These are phyloP conservation scores for Ceyx cyanopectus DNA, from an alignment of 2,113 vertebrate species.

Conservation along the genomic window DNA sequence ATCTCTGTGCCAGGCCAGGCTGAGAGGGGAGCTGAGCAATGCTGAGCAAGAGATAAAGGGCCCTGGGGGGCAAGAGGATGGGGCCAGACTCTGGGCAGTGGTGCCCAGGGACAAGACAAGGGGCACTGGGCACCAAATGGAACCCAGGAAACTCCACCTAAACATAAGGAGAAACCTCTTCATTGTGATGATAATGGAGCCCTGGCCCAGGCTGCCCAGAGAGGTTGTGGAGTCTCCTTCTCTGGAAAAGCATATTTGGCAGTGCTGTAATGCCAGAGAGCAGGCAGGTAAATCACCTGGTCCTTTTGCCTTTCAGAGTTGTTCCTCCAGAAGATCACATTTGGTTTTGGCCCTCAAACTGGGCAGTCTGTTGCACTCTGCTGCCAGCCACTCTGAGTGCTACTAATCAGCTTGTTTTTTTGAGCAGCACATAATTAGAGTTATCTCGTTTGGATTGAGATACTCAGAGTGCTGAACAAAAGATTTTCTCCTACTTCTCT, in stretches of 20 bases:
- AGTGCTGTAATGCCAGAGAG: not conserved
- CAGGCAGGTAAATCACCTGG: not conserved
- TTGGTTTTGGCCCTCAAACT: not conserved
- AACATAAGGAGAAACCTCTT: not conserved
- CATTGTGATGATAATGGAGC: not conserved
- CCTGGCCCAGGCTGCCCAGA: not conserved
- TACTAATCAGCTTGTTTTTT: not conserved
- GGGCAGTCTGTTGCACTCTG: not conserved
- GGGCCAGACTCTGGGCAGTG: not conserved
- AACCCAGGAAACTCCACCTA: not conserved
- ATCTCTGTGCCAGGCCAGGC: too few species aligned
- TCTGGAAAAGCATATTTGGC: not conserved
- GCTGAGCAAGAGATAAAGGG: not conserved
- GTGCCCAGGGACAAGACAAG: not conserved
- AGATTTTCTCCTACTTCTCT: not conserved
- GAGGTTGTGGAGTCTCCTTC: not conserved
- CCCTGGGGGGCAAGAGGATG: not conserved
- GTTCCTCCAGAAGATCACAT: not conserved
- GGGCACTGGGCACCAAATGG: not conserved
- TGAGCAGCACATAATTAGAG: not conserved
- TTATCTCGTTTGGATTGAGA: not conserved
- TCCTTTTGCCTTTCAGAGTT: not conserved
- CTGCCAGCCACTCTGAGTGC: not conserved
- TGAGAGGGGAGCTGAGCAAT: too few species aligned
- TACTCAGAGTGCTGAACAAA: not conserved